phyloP scores from a whole-genome alignment of 2,113 vertebrate species.

The Oryzias melastigma region DNA sequence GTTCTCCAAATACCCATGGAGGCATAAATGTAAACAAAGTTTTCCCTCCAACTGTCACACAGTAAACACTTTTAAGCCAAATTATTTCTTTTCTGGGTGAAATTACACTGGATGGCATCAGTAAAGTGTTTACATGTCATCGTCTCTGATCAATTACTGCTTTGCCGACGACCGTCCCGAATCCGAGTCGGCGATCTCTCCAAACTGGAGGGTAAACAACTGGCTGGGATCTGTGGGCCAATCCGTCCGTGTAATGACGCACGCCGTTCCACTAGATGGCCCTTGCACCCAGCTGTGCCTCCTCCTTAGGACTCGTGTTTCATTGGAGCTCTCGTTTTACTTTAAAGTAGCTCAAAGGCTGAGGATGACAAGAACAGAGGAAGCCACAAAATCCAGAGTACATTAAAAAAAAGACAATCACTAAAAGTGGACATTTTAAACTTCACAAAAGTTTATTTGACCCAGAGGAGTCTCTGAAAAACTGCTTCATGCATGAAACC shows the following conservation, averaged over 20 bases:
- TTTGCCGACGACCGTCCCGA: constrained; percentile 7
- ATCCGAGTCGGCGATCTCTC: constrained; percentile 6
- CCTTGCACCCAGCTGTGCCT: constrained; percentile 60
- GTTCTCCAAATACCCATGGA: too few species aligned
- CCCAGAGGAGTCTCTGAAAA: background rate
- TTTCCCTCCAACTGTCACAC: constrained; percentile 13
- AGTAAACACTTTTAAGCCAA: constrained; percentile 2
- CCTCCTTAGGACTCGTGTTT: constrained; percentile 31
- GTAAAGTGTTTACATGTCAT: background rate
- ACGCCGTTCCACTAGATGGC: constrained; percentile 75
- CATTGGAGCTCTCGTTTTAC: constrained; percentile 36
- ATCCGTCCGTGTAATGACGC: constrained; percentile 55
- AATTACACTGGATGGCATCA: constrained; percentile 13
- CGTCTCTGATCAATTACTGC: background rate
- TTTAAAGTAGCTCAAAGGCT: background rate
- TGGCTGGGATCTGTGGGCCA: constrained; percentile 18
- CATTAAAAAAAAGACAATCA: too few species aligned
- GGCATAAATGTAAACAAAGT: background rate
- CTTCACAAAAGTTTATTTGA: too few species aligned
- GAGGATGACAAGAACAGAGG: background rate
- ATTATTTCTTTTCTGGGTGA: constrained; percentile 4
- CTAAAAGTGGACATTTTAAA: too few species aligned
- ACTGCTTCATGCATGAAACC: constrained; percentile 4
- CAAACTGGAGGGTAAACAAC: constrained; percentile 18
- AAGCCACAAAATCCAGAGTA: background rate